Percentiles rank a stretch among this genome's conserved stretches.
Evolutionary conservation across 2,888 invertebrate genomes (phyloP).

Genomic region (Stenodera caucasica): DNA sequence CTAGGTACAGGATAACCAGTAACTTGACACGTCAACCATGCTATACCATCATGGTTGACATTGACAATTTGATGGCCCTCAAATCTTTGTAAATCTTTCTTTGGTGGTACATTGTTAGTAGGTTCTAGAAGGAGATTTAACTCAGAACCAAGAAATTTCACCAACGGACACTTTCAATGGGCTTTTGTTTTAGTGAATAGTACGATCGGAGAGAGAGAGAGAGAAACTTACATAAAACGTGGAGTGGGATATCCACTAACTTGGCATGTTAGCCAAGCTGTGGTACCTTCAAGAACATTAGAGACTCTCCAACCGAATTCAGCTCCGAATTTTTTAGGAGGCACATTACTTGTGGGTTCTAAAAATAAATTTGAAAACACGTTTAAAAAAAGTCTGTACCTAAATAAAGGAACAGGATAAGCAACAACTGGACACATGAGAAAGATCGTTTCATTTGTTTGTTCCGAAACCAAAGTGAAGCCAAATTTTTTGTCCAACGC

Average conservation of each 20-base stretch:
- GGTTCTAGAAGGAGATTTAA: conserved; percentile 53
- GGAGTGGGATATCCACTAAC: conserved; percentile 72
- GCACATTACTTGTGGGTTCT: conserved; percentile 67
- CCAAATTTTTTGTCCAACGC: conserved; percentile 60
- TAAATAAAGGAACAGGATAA: conserved; percentile 59
- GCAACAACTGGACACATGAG: conserved; percentile 65
- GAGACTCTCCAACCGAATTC: conserved; percentile 64
- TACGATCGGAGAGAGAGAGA: conserved; percentile 35
- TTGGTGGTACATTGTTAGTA: conserved; percentile 66
- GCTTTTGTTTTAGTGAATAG: conserved; percentile 56
- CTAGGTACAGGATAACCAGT: conserved; percentile 61
- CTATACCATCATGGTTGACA: conserved; percentile 58
- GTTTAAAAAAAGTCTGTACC: conserved; percentile 45
- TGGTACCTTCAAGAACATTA: conserved; percentile 56
- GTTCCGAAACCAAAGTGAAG: conserved; percentile 64
- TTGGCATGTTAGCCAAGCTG: conserved; percentile 69
- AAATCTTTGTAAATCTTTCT: conserved; percentile 62
- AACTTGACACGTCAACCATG: conserved; percentile 67
- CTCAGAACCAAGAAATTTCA: conserved; percentile 5
- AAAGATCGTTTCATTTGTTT: conserved; percentile 59
- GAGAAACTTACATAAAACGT: conserved; percentile 65
- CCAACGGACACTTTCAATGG: conserved; percentile 21
- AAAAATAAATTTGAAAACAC: conserved; percentile 36
- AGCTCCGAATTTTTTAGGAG: conserved; percentile 64
- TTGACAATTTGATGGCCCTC: conserved; percentile 64